A percentile compares a stretch with the other conserved stretches of the same genome.
Evolutionary conservation across 2,113 vertebrate genomes (phyloP).

Genomic region (Sinocyclocheilus anshuiensis): DNA sequence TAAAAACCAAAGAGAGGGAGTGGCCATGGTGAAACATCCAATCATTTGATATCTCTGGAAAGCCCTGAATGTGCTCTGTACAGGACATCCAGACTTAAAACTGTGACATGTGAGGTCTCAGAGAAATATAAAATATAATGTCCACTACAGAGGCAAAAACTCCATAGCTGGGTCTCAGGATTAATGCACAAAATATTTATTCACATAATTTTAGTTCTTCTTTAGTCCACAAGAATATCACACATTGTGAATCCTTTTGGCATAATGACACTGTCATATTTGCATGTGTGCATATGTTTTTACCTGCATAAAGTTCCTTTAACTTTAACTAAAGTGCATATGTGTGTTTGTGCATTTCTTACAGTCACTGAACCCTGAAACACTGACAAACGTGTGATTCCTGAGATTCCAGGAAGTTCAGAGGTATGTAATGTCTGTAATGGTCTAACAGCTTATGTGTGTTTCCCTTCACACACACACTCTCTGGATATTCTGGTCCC

Average conservation of each 20-base stretch:
- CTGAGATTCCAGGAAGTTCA: background rate
- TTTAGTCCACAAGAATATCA: background rate
- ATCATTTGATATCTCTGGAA: too few species aligned
- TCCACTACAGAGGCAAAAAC: too few species aligned
- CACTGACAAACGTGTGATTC: background rate
- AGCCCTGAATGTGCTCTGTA: too few species aligned
- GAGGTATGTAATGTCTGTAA: background rate
- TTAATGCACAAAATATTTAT: background rate
- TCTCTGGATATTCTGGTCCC: background rate
- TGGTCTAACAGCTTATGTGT: background rate
- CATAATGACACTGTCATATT: background rate
- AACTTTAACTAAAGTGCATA: conserved; percentile 1
- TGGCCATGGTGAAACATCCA: too few species aligned
- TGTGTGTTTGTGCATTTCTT: conserved; percentile 21
- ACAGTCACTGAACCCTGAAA: background rate
- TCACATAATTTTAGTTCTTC: background rate
- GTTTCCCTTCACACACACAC: background rate
- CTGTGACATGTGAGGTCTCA: too few species aligned
- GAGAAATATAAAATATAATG: too few species aligned
- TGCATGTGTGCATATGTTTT: background rate
- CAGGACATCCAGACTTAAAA: too few species aligned
- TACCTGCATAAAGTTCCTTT: conserved; percentile 36
- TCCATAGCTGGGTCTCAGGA: too few species aligned
- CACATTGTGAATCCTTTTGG: background rate
- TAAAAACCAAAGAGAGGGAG: too few species aligned